phyloP scores from a whole-genome alignment of 2,888 invertebrate species.

The Eilema caniola region DNA sequence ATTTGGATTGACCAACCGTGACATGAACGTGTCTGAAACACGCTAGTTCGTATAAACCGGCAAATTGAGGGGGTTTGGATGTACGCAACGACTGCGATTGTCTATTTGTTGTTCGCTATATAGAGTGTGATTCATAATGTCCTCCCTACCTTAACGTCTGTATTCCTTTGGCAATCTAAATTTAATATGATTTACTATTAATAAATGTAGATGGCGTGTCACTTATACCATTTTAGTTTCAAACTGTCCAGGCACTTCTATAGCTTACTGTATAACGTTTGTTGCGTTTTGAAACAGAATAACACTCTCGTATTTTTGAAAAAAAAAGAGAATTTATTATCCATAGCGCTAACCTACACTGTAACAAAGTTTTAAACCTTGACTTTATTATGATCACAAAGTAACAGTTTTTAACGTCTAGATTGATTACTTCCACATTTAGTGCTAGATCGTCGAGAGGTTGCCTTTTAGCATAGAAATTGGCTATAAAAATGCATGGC shows the following conservation, averaged over 20 bases:
- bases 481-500: not conserved
- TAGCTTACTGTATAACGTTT: too few species aligned
- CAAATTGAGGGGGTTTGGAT: not conserved
- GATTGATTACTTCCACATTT: not conserved
- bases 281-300: too few species aligned
- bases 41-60: not conserved
- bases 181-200: too few species aligned
- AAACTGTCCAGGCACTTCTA: too few species aligned
- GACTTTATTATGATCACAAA: not conserved
- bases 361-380: not conserved
- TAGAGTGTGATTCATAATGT: too few species aligned
- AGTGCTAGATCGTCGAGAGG: not conserved
- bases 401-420: slow-evolving; percentile 4
- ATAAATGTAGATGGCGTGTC: too few species aligned
- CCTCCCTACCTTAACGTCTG: too few species aligned
- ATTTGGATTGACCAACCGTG: not conserved
- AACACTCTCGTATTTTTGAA: not conserved
- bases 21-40: not conserved
- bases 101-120: not conserved
- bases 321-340: not conserved
- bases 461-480: slow-evolving; percentile 2
- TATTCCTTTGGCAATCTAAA: too few species aligned
- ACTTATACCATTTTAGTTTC: too few species aligned
- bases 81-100: not conserved
- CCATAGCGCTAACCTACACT: not conserved